phyloP scores from a whole-genome alignment of 2,888 invertebrate genomes.

The Microplitis manilae region DNA sequence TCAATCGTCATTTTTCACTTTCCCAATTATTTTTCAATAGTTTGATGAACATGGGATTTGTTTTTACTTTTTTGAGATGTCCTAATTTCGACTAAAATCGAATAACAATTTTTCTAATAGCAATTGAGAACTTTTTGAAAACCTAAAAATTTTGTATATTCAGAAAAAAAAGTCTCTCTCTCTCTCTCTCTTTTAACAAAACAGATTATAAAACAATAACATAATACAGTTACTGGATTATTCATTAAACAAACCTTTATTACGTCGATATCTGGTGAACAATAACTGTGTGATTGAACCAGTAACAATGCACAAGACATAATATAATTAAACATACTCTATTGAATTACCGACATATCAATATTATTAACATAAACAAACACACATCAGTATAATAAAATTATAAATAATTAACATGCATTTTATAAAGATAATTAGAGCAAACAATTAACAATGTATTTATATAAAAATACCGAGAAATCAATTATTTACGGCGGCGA shows the following conservation, averaged over 20 bases:
- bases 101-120: too few species aligned
- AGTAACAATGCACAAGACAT: neutral
- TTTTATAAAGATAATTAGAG: too few species aligned
- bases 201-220: neutral
- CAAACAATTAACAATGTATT: neutral
- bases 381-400: neutral
- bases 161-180: too few species aligned
- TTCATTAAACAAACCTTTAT: neutral
- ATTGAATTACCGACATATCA: neutral
- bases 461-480: conserved; percentile 7
- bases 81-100: too few species aligned
- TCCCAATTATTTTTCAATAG: too few species aligned
- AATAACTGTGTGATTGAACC: neutral
- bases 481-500: conserved; percentile 23
- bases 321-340: conserved; percentile 1
- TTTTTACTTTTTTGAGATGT: too few species aligned
- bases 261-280: neutral
- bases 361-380: neutral
- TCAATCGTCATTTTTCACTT: too few species aligned
- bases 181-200: neutral
- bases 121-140: too few species aligned
- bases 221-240: neutral
- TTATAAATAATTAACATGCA: neutral
- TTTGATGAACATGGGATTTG: too few species aligned
- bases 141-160: too few species aligned